phyloP scores from a whole-genome alignment of 1,140 invertebrate genomes.

The Uloborus diversus region DNA sequence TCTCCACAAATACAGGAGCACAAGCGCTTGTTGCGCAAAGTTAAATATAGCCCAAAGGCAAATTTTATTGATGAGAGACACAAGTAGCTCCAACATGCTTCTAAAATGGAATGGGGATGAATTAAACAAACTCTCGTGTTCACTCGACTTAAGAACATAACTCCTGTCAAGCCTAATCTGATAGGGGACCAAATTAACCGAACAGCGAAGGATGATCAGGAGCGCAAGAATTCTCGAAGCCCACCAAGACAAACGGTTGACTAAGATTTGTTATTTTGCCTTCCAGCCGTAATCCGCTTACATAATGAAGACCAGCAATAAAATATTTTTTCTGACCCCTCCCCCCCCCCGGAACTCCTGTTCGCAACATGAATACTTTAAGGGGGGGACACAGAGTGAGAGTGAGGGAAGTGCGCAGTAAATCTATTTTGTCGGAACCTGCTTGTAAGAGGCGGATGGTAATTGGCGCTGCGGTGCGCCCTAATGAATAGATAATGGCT shows the following conservation, averaged over 20 bases:
- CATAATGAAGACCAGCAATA: slow-evolving; percentile 19
- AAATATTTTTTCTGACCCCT: slow-evolving; percentile 19
- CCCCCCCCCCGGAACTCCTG: background rate
- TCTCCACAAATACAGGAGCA: too few relatives aligned
- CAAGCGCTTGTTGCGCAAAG: too few relatives aligned
- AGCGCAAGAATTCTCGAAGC: background rate
- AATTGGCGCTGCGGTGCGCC: slow-evolving; percentile 52
- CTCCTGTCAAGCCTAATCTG: too few relatives aligned
- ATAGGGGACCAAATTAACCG: too few relatives aligned
- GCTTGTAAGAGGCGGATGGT: slow-evolving; percentile 11
- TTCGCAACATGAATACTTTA: background rate
- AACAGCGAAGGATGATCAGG: background rate
- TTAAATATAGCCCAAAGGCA: too few relatives aligned
- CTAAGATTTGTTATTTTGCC: slow-evolving; percentile 14
- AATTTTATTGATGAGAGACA: too few relatives aligned
- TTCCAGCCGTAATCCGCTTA: slow-evolving; percentile 32
- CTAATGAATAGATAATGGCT: slow-evolving; percentile 56
- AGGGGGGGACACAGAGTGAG: background rate
- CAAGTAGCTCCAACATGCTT: background rate
- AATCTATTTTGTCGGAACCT: slow-evolving; percentile 46
- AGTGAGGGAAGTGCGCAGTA: slow-evolving; percentile 28
- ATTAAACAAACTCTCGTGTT: too few relatives aligned
- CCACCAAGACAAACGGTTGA: slow-evolving; percentile 3
- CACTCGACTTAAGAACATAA: too few relatives aligned
- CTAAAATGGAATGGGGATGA: background rate